These are phyloP conservation scores for Aphrophora alni DNA, from an alignment of 2,888 invertebrate genomes.

Conservation along the genomic window DNA sequence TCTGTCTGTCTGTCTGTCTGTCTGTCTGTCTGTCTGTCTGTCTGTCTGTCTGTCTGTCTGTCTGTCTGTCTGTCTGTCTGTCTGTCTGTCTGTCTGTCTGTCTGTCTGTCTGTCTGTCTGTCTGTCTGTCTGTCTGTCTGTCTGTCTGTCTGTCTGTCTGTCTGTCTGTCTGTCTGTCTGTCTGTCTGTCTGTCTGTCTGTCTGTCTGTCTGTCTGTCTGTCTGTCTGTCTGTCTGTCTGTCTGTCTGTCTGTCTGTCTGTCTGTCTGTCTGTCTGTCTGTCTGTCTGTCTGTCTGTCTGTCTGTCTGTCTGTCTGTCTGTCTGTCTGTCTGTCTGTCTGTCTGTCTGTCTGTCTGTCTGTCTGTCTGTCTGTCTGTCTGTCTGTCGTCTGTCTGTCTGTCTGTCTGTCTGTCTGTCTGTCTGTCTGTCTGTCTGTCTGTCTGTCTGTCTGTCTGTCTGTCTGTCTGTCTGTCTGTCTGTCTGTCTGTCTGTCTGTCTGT, in stretches of 20 bases:
- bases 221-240: not conserved
- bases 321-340: not conserved
- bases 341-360: slow-evolving; percentile 11
- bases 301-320: not conserved
- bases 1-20: slow-evolving; percentile 10
- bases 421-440: not conserved
- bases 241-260: not conserved
- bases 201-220: slow-evolving; percentile 9
- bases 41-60: slow-evolving; percentile 13
- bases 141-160: slow-evolving; percentile 1
- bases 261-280: not conserved
- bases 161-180: not conserved
- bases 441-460: slow-evolving; percentile 12
- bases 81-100: slow-evolving; percentile 13
- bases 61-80: not conserved
- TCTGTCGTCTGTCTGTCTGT: no score
- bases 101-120: slow-evolving; percentile 13
- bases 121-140: slow-evolving; percentile 13
- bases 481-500: slow-evolving; percentile 13
- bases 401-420: slow-evolving; percentile 13
- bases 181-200: slow-evolving; percentile 7
- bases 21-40: slow-evolving; percentile 13
- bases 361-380: slow-evolving; percentile 13
- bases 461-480: slow-evolving; percentile 13
- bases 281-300: not conserved